Evolutionary conservation across 2,113 vertebrate genomes (phyloP), one percentile per base, ranked within the genome.

Genomic region (Coptodon rendalli): DNA sequence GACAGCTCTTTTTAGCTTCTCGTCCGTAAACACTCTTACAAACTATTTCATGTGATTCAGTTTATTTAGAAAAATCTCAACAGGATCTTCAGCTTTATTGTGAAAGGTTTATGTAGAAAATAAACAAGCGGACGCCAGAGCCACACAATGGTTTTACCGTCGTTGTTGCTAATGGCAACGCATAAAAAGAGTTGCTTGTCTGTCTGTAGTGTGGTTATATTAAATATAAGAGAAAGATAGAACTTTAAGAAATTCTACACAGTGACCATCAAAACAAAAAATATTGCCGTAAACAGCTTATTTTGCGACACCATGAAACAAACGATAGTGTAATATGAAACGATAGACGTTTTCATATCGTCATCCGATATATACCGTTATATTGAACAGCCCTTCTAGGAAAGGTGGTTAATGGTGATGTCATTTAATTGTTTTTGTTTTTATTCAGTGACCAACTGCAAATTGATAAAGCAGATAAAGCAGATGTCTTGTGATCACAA

Each of bases 331-430:
- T 59, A 16, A 59, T 9, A 59, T 29, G 24, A 29, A 59, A 59
- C 7, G 0, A 59, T 59, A 57, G 7, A 16, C 1, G 12, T 0
- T 57, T 29, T 57, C 0, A 57, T 57, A 57, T 57, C 0, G 4
- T 57, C 24, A 16, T 57, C 24, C 2, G 24, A 27, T 57, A 14
- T 29, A 59, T 59, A 59, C 29, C 0, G 24, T 29, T 59, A 29
- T 0, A 59, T 9, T 0, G 1, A 57, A 57, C 24, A 57, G 54
- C 54, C 54, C 7, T 57, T 27, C 63, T 1, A 40, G n/a, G n/a
- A 43, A 4, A 71, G 66, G 2, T 71, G 7, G 12, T 43, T 61
- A 24, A 63, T 34, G 59, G n/a, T 3, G n/a, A 14, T 43, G 66
- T 16, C n/a, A 71, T 16, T 71, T 14, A 22, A 71, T 71, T 43